These are phyloP conservation scores for Knipowitschia caucasica DNA, from an alignment of 2,797 vertebrate species.

Conservation along the genomic window DNA sequence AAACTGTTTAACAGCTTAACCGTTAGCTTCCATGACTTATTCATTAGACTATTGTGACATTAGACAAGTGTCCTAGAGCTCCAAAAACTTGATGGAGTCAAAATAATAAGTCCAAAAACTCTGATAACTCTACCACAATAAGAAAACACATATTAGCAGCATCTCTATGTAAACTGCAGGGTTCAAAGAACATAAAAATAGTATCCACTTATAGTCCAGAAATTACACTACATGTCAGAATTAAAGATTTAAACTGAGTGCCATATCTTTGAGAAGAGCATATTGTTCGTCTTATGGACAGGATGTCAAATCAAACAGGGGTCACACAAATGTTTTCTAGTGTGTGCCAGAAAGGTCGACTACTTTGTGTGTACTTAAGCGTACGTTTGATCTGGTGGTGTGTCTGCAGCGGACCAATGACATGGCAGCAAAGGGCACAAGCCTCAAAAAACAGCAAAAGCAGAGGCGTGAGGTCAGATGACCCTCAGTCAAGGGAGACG, in stretches of 20 bases:
- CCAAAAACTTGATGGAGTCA: too few relatives aligned
- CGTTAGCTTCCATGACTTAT: too few relatives aligned
- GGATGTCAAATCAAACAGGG: constrained; percentile 48
- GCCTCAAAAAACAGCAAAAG: constrained; percentile 15
- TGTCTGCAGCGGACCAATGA: constrained; percentile 54
- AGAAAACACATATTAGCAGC: too few relatives aligned
- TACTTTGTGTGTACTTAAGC: constrained; percentile 31
- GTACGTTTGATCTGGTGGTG: constrained; percentile 59
- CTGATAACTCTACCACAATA: too few relatives aligned
- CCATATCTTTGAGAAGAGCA: not conserved
- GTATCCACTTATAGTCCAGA: too few relatives aligned
- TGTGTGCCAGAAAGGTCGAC: constrained; percentile 24
- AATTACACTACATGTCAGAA: too few relatives aligned
- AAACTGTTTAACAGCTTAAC: too few relatives aligned
- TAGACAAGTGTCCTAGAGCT: too few relatives aligned
- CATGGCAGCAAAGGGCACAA: constrained; percentile 34
- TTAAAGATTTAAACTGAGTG: not conserved
- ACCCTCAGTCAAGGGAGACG: not conserved
- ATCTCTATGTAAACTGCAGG: too few relatives aligned
- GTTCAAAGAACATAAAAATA: too few relatives aligned
- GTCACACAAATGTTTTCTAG: constrained; percentile 19
- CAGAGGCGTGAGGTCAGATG: not conserved
- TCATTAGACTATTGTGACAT: too few relatives aligned
- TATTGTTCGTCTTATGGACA: constrained; percentile 15
- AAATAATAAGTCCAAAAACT: too few relatives aligned